Conservation (phyloP, 2,888 invertebrate species). For the Lutraria lutraria region DNA sequence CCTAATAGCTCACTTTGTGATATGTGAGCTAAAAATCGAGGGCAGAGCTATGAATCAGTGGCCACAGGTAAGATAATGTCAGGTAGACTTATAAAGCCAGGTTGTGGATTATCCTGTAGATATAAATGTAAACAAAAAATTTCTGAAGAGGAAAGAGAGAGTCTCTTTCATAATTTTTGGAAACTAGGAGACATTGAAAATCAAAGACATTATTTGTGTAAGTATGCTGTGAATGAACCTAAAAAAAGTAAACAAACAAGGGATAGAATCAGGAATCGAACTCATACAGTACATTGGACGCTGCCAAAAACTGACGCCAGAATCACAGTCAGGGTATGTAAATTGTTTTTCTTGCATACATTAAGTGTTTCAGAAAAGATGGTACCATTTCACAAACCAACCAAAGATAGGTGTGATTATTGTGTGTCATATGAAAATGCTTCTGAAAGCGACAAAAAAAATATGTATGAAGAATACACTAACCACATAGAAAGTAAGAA, state of each 20-base stretch:
- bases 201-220: slow-evolving; percentile 23
- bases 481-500: slow-evolving; percentile 35
- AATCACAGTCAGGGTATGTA: slow-evolving; percentile 23
- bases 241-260: neutral
- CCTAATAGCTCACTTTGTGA: no score
- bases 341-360: slow-evolving; percentile 31
- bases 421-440: slow-evolving; percentile 43
- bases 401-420: slow-evolving; percentile 64
- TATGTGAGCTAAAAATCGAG: no score
- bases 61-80: no score
- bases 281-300: neutral
- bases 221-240: neutral
- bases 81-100: neutral
- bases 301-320: neutral
- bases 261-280: no score
- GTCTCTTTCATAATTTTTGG: slow-evolving; percentile 24
- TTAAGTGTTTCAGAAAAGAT: slow-evolving; percentile 61
- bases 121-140: slow-evolving; percentile 37
- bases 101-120: slow-evolving; percentile 17
- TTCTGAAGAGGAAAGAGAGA: neutral
- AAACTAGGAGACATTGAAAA: slow-evolving; percentile 20
- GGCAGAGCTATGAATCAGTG: no score
- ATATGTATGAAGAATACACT: slow-evolving; percentile 21
- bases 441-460: slow-evolving; percentile 24
- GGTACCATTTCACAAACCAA: slow-evolving; percentile 58